Evolutionary conservation across 2,113 vertebrate species (phyloP).

Genomic region (Potamarius usumacintae): DNA sequence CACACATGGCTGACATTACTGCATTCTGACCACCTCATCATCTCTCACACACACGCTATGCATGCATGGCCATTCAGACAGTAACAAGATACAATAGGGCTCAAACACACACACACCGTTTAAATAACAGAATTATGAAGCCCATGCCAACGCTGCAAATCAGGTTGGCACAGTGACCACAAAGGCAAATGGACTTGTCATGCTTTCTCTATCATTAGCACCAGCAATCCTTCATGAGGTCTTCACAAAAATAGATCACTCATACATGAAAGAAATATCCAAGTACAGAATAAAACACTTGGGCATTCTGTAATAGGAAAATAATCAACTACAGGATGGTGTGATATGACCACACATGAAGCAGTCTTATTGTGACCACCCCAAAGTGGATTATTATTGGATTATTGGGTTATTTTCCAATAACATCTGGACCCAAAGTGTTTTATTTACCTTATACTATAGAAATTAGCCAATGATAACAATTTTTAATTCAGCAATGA

Average conservation of each 20-base stretch:
- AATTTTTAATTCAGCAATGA: not conserved
- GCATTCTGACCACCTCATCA: slow-evolving; percentile 44
- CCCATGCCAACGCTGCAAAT: not conserved
- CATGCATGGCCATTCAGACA: not conserved
- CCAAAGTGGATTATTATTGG: not conserved
- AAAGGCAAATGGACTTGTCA: not conserved
- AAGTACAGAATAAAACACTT: not conserved
- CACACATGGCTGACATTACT: slow-evolving; percentile 42
- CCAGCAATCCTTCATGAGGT: not conserved
- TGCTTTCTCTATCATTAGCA: slow-evolving; percentile 1
- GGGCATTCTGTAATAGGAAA: not conserved
- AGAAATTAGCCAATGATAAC: not conserved
- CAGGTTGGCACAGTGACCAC: not conserved
- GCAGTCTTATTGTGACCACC: not conserved
- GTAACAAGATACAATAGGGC: not conserved
- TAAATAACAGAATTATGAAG: not conserved
- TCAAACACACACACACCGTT: not conserved
- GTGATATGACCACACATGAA: not conserved
- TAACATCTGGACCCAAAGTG: not conserved
- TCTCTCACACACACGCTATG: not conserved
- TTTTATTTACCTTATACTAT: not conserved
- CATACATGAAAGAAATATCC: not conserved
- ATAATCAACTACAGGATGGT: not conserved
- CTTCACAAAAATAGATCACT: not conserved
- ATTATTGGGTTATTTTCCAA: not conserved